phyloP scores from a whole-genome alignment of 2,797 vertebrate species.

The Agapornis canus region DNA sequence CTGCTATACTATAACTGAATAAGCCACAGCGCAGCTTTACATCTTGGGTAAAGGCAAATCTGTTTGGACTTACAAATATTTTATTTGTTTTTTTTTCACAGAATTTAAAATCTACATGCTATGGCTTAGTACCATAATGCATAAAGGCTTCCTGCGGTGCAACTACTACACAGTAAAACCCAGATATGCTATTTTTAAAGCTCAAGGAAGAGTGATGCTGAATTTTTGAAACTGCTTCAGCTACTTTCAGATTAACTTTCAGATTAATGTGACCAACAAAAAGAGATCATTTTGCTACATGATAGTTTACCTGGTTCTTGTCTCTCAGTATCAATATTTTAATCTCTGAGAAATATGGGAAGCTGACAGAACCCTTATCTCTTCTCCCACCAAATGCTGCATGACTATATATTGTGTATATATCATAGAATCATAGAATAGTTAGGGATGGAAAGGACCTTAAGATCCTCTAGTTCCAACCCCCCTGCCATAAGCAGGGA shows the following conservation, averaged over 20 bases:
- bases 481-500: too few relatives aligned
- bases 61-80: background rate
- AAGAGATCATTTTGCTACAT: background rate
- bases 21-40: background rate
- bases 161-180: background rate
- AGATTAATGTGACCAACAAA: background rate
- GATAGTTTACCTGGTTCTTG: background rate
- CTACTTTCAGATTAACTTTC: background rate
- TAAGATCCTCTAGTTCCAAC: too few relatives aligned
- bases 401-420: background rate
- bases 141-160: conserved; percentile 2
- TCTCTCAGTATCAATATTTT: background rate
- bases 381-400: background rate
- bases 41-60: background rate
- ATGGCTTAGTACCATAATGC: background rate
- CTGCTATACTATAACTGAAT: background rate
- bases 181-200: background rate
- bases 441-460: too few relatives aligned
- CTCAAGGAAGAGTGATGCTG: background rate
- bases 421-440: background rate
- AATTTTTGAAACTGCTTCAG: background rate
- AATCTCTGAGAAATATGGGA: background rate
- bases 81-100: background rate
- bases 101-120: background rate
- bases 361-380: background rate